phyloP scores from a whole-genome alignment of 2,797 vertebrate genomes.

The Girardinus metallicus region DNA sequence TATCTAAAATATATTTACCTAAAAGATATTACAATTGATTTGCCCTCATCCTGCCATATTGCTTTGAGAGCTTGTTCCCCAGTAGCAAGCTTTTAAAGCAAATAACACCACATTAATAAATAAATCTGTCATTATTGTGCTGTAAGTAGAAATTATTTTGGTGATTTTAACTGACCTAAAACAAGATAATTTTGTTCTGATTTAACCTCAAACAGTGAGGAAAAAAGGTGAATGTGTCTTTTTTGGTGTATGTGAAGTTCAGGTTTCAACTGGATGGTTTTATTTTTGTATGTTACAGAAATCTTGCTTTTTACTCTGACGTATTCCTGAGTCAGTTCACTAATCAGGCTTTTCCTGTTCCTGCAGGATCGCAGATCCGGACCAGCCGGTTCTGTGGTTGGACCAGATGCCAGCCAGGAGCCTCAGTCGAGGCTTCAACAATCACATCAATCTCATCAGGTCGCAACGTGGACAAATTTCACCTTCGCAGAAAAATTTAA shows the following conservation, averaged over 20 bases:
- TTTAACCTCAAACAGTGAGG: background rate
- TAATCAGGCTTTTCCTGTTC: slow-evolving; percentile 29
- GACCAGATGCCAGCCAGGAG: slow-evolving; percentile 97
- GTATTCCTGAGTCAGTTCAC: background rate
- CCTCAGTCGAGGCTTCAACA: slow-evolving; percentile 96
- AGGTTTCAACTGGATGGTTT: background rate
- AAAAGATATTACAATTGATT: no score
- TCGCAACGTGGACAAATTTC: slow-evolving; percentile 53
- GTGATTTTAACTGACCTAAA: background rate
- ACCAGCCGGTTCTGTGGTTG: slow-evolving; percentile 97
- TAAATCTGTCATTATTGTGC: background rate
- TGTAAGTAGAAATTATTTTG: background rate
- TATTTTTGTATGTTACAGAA: background rate
- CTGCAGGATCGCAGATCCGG: slow-evolving; percentile 92
- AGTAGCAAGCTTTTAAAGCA: no score
- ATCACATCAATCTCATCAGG: slow-evolving; percentile 98
- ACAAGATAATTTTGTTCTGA: background rate
- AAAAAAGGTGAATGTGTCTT: background rate
- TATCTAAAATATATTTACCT: background rate
- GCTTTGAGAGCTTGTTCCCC: no score
- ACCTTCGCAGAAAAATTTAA: background rate
- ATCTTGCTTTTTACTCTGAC: slow-evolving; percentile 1
- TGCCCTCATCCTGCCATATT: no score
- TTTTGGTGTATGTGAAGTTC: background rate
- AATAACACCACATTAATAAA: no score